Base-by-base conservation (phyloP, 2,888 invertebrate genomes). In the Herminia tarsipennalis region DNA sequence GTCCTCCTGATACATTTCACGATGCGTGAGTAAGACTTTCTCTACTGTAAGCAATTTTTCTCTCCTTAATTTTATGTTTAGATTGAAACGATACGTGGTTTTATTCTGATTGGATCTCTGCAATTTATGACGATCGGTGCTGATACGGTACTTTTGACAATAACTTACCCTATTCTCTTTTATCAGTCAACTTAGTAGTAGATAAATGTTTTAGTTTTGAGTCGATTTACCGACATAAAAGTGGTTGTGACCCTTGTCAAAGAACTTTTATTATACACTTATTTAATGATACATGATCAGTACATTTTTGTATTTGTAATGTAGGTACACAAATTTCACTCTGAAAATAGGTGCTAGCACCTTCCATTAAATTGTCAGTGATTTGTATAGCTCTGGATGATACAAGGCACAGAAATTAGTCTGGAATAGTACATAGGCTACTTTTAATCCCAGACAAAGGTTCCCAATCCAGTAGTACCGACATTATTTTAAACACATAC, bases 1-100 rank as follows among this genome's bases (percentile, higher is more conserved):
- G 83, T 83, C 78, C 75, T 65, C 49, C 59, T 70, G 78, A 78
- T 78, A 79, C 75, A 71, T 74, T 70, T 72, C 63, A 69, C 54
- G 56, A 55, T 56, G 56, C 55, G 56, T 58, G 40, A 60, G 56
- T 54, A 64, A 59, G 27, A 51, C 42, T 61, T 55, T 60, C 38
- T 55, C 58, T 45, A 50, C 38, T 57, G 60, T 59, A 51, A 60
- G 60, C 62, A 62, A 59, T 60, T 63, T 60, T 35, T 67, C 53
- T 39, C 54, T 53, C 43, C 65, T 67, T 64, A 67, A 61, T 60
- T 65, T 58, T 56, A 66, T 67, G 55, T 67, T 60, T 60, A 66
- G 68, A 67, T 66, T 53, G 57, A 46, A 48, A 48, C 32, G 56
- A 63, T 63, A 66, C 51, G 43, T 53, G 50, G 56, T 27, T 56